Base-by-base conservation (phyloP, 1,140 invertebrate species). In the Heliconius melpomene region DNA sequence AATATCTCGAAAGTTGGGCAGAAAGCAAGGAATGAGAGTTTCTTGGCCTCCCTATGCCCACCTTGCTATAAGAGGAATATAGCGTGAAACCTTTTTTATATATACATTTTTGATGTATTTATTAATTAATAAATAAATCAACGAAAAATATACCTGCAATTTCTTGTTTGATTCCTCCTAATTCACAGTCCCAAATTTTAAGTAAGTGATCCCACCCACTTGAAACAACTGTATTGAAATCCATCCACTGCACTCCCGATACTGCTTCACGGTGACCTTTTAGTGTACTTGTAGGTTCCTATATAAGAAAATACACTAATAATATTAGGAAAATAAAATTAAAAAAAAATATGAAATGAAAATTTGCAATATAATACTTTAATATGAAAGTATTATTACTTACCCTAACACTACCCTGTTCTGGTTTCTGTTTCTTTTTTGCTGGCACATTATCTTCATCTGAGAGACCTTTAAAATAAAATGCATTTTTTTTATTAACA, bases 171-270 rank as follows among this genome's bases (percentile, higher is more conserved):
- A 98, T 96, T 18, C 97, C 97, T 78, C 97, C 97, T 46, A 98
- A 91, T 92, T 98, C 97, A 32, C 98, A 95, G 94, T 99, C 99
- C 99, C 99, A 99, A 6, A 99, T 87, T 91, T 98, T 97, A 13
- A 99, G 94, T 1, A 98, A 98, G 88, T 99, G 98, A 95, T 99
- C 99, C 98, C 98, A 99, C 0, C 98, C 97, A 83, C 96, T 96
- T 0, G 98, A 98, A 18, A 98, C 95, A 3, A 99, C 89, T 78
- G 96, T 97, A 60, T 96, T 94, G 75, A 95, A 95, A 80, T 97
- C 96, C 79, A 97, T 96, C 98, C 98, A 99, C 70, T 96, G 95
- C 1, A 98, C 95, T 1, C 96, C 96, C 9, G 98, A 98, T 9
- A 99, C 96, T 26, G 97, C 97, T 93, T 99, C 99, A 83, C 97